These are phyloP conservation scores for Anseranas semipalmata DNA, from an alignment of 2,113 vertebrate genomes.

Conservation along the genomic window DNA sequence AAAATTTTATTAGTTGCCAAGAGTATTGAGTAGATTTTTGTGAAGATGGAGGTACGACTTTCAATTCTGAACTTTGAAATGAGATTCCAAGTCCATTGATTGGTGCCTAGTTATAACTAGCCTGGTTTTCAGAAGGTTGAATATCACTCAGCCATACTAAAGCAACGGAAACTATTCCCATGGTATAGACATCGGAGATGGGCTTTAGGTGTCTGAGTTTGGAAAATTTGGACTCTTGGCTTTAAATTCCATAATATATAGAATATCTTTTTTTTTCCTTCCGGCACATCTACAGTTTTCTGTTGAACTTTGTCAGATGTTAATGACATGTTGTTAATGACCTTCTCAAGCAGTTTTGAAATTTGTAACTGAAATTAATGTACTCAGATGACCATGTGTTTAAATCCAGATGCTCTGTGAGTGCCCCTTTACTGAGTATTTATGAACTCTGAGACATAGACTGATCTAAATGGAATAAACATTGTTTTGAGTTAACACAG, in stretches of 20 bases:
- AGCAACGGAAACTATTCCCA: neutral
- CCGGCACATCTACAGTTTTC: neutral
- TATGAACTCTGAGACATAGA: neutral
- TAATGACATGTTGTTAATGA: neutral
- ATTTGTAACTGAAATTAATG: neutral
- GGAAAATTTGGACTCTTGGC: neutral
- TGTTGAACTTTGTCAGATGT: neutral
- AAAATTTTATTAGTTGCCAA: neutral
- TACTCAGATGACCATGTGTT: neutral
- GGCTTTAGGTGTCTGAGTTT: neutral
- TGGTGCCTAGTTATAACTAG: neutral
- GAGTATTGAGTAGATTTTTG: neutral
- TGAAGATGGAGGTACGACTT: neutral
- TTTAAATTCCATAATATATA: neutral
- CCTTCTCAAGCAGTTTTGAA: neutral
- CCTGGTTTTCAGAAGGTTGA: neutral
- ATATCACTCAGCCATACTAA: neutral
- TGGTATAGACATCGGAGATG: neutral
- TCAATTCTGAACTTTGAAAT: neutral
- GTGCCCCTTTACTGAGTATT: neutral
- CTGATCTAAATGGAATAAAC: neutral
- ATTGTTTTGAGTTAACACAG: neutral
- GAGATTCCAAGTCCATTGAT: neutral
- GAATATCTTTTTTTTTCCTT: neutral
- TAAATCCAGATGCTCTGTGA: neutral